Conservation (phyloP, 2,888 invertebrate genomes). For the Agonopterix heracliana region DNA sequence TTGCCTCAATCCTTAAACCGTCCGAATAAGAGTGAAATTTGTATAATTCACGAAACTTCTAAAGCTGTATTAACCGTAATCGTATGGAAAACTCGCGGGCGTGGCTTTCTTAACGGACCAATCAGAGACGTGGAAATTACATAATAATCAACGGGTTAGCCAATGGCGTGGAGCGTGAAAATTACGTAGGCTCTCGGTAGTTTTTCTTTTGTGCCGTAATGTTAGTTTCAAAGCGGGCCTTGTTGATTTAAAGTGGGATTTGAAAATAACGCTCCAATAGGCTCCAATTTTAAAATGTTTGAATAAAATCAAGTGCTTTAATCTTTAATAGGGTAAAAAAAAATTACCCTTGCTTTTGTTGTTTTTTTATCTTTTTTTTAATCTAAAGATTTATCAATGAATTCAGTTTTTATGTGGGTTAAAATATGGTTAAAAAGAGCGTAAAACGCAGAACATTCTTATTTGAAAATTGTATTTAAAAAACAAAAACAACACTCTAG, state of each 20-base stretch:
- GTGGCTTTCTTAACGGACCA: constrained; percentile 39
- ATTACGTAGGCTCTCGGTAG: constrained; percentile 28
- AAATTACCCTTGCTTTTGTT: background rate
- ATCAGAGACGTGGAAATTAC: constrained; percentile 43
- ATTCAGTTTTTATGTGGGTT: too few relatives aligned
- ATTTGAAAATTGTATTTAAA: too few relatives aligned
- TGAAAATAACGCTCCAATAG: background rate
- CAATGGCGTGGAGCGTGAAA: constrained; percentile 37
- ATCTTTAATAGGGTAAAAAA: too few relatives aligned
- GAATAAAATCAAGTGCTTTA: too few relatives aligned
- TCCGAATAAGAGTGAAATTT: background rate
- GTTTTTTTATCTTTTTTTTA: too few relatives aligned
- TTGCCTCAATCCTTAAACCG: background rate
- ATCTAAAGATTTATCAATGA: too few relatives aligned
- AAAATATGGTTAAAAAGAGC: too few relatives aligned
- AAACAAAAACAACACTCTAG: too few relatives aligned
- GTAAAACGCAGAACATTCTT: too few relatives aligned
- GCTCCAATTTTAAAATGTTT: background rate
- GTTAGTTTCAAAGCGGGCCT: constrained; percentile 4
- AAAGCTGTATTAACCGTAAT: background rate
- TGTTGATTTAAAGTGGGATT: background rate
- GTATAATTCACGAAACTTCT: too few relatives aligned
- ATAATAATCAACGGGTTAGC: constrained; percentile 39
- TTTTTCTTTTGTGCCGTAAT: constrained; percentile 12
- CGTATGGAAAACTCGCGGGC: constrained; percentile 45